Conservation (phyloP, 2,113 vertebrate species). For the Fregata magnificens region DNA sequence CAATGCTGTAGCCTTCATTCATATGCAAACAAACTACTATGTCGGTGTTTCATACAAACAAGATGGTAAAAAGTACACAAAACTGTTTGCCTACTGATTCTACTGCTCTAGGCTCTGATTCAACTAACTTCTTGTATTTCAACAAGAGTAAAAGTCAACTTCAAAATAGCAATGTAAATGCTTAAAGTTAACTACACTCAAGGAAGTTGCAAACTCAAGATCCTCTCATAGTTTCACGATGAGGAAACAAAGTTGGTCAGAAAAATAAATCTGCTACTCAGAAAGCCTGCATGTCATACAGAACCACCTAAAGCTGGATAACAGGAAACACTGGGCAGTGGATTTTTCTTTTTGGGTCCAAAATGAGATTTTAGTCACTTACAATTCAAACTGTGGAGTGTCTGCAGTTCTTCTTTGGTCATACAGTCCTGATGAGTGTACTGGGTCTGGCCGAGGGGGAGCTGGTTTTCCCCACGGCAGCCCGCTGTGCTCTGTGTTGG, state of each 20-base stretch:
- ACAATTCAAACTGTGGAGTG: background rate
- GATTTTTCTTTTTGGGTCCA: background rate
- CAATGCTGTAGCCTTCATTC: background rate
- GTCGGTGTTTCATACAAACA: background rate
- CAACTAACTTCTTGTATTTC: background rate
- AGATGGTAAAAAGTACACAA: background rate
- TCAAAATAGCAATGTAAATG: background rate
- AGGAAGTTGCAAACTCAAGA: background rate
- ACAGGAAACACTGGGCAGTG: background rate
- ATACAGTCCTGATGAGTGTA: background rate
- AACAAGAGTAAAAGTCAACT: background rate
- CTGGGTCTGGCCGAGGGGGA: no score
- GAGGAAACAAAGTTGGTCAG: background rate
- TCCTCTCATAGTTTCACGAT: background rate
- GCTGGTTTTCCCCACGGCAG: no score
- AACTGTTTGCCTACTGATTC: background rate
- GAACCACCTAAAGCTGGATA: background rate
- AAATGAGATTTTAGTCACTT: background rate
- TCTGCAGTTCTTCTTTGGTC: background rate
- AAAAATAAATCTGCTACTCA: background rate
- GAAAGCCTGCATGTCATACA: background rate
- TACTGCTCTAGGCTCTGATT: background rate
- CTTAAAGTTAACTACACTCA: background rate
- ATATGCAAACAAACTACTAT: background rate
- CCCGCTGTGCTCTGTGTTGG: no score